Conservation (phyloP, 2,797 vertebrate species). For the Phylloscopus collybita region DNA sequence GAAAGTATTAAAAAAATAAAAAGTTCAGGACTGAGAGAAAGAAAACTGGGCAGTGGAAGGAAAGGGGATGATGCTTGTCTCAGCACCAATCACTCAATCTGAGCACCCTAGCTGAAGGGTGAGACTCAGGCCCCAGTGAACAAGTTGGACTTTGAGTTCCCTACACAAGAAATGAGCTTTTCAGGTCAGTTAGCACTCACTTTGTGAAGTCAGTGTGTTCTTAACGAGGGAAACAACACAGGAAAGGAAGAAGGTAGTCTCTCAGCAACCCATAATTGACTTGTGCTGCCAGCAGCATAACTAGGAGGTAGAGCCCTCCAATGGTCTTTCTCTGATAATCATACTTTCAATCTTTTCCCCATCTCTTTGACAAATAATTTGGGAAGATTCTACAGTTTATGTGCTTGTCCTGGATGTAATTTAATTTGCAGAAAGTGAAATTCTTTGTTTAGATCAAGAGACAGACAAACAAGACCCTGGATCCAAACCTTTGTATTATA, state of each 20-base stretch:
- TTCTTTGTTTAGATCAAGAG: background rate
- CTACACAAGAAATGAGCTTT: constrained; percentile 6
- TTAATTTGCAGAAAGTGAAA: background rate
- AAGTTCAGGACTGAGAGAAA: background rate
- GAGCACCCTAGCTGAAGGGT: background rate
- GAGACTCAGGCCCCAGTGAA: background rate
- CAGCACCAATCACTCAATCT: background rate
- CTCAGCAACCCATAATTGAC: constrained; percentile 15
- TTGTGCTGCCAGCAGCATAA: background rate
- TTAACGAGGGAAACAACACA: background rate
- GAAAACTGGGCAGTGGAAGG: background rate
- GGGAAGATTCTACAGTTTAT: background rate
- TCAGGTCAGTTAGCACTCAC: background rate
- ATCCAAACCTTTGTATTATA: background rate
- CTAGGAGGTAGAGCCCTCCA: background rate
- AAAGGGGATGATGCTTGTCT: background rate
- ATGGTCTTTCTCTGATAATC: background rate
- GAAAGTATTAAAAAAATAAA: background rate
- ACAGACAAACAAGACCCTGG: background rate
- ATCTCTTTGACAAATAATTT: background rate
- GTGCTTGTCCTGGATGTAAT: background rate
- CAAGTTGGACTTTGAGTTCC: constrained; percentile 31
- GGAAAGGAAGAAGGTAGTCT: constrained; percentile 18
- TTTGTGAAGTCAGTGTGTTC: constrained; percentile 17
- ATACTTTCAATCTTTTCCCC: background rate